Base-by-base conservation (phyloP, 2,888 invertebrate species). In the Brachynemurus nebulosus region DNA sequence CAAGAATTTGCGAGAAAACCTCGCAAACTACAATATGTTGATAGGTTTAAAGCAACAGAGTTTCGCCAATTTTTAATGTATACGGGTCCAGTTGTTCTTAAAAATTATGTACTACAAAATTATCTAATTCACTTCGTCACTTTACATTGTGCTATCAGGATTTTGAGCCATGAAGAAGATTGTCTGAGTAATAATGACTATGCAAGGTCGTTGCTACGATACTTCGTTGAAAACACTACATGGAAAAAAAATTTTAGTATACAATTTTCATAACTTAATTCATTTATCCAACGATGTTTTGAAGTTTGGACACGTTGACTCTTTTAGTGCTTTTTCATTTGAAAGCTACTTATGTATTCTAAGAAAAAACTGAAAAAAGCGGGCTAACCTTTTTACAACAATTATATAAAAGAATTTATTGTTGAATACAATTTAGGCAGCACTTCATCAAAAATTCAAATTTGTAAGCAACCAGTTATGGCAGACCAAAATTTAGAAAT, bases 1-100 rank as follows among this genome's bases (percentile, higher is more conserved):
- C 7, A 3, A 33, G 54, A 56, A 49, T 53, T 56, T 38, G 51
- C 47, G 12, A 39, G 54, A 16, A 56, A 54, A 48, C 50, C 55
- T 17, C 40, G 55, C 38, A 36, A 47, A 7, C 11, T 53, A 7
- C 33, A 19, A 27, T 49, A 54, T 30, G 17, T 52, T 16, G 52
- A 53, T 39, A 21, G 39, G 9, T 54, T 50, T 50, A 54, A 54
- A 43, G 52, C 52, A 5, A 53, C 52, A 19, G 55, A 55, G 46
- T 47, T 52, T 17, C 20, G 52, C 8, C 47, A 51, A 41, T 53
- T 53, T 48, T 45, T 53, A 23, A 34, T 53, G n/a, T 52, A 53
- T 46, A 9, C 47, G 6, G 51, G 49, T 20, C 50, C 52, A 18
- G 21, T 51, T 16, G 30, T 50, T 8, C 40, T 52, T 21, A 21